Evolutionary conservation across 2,797 vertebrate genomes (phyloP), one percentile per base, ranked within the genome.

Genomic region (Lacerta viridis): DNA sequence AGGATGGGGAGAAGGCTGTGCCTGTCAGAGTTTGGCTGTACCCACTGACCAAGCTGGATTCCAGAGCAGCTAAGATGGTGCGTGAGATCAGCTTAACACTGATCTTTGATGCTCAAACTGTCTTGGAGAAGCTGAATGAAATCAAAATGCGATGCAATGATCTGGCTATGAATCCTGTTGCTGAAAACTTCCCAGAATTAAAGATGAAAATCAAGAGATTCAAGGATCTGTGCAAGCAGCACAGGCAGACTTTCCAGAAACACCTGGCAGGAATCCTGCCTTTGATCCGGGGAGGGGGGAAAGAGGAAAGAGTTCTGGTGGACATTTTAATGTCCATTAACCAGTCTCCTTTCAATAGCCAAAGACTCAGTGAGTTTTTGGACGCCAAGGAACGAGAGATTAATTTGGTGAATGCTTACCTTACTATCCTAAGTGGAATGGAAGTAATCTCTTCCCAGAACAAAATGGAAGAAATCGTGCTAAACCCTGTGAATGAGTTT

Each of bases 311-410:
- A n/a, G 88, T 23, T 23, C 55, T 92, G 25, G 55, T 1, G 17
- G 81, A 94, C 10, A 68, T 94, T 68, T 78, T 96, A 43, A 84
- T 50, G 64, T 87, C 80, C 29, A 91, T 76, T 46, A 39, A 91
- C 1, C 78, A 83, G 7, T 95, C 95, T 29, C 93, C 93, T 33
- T 96, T 96, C 87, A 95, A 83, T 43, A 91, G 3, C 13, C 50
- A 68, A 33, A 23, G 39, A 25, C 90, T 96, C n/a, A 64, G 36
- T 0, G 39, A 94, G 79, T 96, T 95, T 94, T 89, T 97, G 41
- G 75, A 89, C 11, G 86, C n/a, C 11, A 96, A 93, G 88, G 91
- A 95, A 10, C 61, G 39, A 85, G 95, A 96, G 91, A 80, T 94
- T 1, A 36, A 1, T 6, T 55, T n/a, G 0, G 59, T 96, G 9